Base-by-base conservation (phyloP, 2,113 vertebrate species). In the Callaeas wilsoni region DNA sequence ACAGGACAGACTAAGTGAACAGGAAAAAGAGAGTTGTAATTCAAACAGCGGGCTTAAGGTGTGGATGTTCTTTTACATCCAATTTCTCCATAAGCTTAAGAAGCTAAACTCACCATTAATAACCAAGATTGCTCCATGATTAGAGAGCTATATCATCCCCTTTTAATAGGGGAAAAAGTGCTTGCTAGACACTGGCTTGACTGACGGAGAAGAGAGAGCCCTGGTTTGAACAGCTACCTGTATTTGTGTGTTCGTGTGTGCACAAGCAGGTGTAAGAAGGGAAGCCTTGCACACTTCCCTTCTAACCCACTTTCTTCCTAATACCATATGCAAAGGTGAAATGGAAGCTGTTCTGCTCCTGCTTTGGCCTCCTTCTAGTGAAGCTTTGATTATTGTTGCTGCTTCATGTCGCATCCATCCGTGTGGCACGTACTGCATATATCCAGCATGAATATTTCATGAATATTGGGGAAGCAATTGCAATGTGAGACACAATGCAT, bases 381-480 rank as follows among this genome's bases (percentile, higher is more conserved):
- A 78, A 86, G 39, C 52, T 59, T 77, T 67, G 69, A 79, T 85
- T 74, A 46, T 6, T 91, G 46, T 10, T 86, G 59, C 68, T 91
- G 71, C 41, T 94, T 60, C 35, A 9, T 18, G 52, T 80, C 87
- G 86, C 82, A 93, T 90, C 78, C 74, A 77, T 80, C 78, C 52
- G 4, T 7, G 69, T 70, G 83, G 81, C 63, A 84, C 10, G 1
- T 13, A 81, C 56, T 63, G 64, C 64, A 42, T 69, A 87, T 35
- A 96, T 53, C 83, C 77, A 84, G 88, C 83, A 92, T 93, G 76
- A 95, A 93, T 87, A 56, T 96, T 96, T 95, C 93, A 97, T 95
- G 83, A 84, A 90, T 84, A 93, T 49, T 64, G 82, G 71, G 50
- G 92, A 93, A 96, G 75, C 37, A 83, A 93, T 73, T 65, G 84